phyloP scores from a whole-genome alignment of 2,888 invertebrate genomes.

The Physocephala rufipes region DNA sequence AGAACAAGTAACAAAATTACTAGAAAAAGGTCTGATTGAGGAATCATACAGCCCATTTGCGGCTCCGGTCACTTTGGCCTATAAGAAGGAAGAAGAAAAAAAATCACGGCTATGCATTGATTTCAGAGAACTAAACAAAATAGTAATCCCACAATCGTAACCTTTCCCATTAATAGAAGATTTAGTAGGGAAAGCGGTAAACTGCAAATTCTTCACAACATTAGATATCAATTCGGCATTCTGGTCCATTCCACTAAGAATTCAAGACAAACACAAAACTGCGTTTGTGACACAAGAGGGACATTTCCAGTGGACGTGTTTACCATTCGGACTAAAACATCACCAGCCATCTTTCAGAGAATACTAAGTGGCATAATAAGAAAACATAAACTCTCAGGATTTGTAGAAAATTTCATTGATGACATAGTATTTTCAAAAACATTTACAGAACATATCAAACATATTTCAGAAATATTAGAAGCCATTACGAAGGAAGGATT shows the following conservation, averaged over 20 bases:
- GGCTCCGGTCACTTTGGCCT: constrained; percentile 41
- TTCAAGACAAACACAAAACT: constrained; percentile 43
- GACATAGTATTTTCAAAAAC: constrained; percentile 44
- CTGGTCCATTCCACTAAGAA: constrained; percentile 41
- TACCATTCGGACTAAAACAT: constrained; percentile 44
- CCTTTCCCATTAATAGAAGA: constrained; percentile 39
- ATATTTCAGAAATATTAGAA: constrained; percentile 40
- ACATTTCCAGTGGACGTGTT: constrained; percentile 46
- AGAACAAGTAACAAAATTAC: constrained; percentile 30
- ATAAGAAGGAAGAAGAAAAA: constrained; percentile 44
- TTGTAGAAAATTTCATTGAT: constrained; percentile 45
- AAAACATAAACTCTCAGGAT: constrained; percentile 43
- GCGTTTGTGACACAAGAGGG: constrained; percentile 46
- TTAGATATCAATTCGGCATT: constrained; percentile 44
- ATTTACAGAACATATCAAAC: constrained; percentile 37
- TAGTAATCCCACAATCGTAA: constrained; percentile 37
- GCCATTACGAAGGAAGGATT: constrained; percentile 43
- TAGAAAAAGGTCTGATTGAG: constrained; percentile 33
- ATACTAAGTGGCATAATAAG: constrained; percentile 44
- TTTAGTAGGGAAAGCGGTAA: constrained; percentile 30
- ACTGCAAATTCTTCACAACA: constrained; percentile 33
- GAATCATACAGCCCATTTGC: constrained; percentile 39
- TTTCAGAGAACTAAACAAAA: constrained; percentile 39
- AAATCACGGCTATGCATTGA: constrained; percentile 39
- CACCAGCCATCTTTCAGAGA: constrained; percentile 44